A percentile compares a stretch with the other conserved stretches of the same genome.
phyloP scores from a whole-genome alignment of 2,888 invertebrate species.

The Chrysolina americana region DNA sequence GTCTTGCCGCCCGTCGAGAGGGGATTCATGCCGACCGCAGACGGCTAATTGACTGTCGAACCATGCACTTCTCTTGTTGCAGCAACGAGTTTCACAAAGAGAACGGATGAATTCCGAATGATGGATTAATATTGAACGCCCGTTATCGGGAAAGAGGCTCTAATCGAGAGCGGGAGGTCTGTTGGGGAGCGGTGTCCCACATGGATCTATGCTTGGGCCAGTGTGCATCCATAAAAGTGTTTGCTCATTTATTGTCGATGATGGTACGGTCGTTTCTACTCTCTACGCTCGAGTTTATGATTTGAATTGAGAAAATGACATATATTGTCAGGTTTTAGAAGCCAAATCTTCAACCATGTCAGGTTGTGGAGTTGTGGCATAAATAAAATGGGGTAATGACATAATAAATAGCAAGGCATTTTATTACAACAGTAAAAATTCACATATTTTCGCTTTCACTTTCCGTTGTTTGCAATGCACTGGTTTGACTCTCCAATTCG shows the following conservation, averaged over 20 bases:
- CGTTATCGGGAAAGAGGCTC: background rate
- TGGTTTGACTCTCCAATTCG: no score
- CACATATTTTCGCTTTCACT: no score
- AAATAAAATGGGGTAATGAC: no score
- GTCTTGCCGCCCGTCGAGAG: conserved; percentile 43
- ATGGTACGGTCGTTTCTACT: background rate
- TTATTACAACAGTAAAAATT: no score
- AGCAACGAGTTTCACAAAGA: conserved; percentile 9
- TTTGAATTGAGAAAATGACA: no score
- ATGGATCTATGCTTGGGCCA: background rate
- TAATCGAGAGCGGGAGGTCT: background rate
- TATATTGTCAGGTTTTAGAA: background rate
- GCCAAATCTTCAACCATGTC: no score
- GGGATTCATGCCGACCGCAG: conserved; percentile 27
- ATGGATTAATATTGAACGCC: background rate
- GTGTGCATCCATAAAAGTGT: background rate
- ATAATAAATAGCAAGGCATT: no score
- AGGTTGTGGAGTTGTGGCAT: no score
- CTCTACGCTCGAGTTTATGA: no score
- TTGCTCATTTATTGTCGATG: background rate
- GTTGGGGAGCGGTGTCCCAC: background rate
- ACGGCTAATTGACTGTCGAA: conserved; percentile 46
- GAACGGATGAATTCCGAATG: background rate
- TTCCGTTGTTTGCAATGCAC: no score
- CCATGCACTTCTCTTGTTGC: conserved; percentile 25